These are phyloP conservation scores for Ranitomeya imitator DNA, from an alignment of 2,113 vertebrate species.

Conservation along the genomic window DNA sequence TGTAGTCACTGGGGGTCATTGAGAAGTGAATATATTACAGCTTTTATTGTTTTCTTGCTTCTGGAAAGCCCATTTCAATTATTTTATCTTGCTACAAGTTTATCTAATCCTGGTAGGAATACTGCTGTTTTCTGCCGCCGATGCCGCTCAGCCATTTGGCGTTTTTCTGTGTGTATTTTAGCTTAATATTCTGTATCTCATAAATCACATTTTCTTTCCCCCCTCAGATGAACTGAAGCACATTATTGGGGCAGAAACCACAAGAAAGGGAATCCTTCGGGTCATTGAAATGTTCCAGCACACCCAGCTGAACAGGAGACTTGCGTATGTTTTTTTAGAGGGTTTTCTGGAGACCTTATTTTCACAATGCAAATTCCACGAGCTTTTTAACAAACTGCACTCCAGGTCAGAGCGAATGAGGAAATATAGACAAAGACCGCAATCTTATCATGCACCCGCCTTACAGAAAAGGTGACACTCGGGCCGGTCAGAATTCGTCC, in stretches of 20 bases:
- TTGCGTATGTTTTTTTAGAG: conserved; percentile 96
- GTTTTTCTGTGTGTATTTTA: background rate
- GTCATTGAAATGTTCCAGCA: conserved; percentile 99
- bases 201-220: background rate
- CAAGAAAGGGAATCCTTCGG: conserved; percentile 94
- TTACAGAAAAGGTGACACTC: conserved; percentile 97
- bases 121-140: no score
- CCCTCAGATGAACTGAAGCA: conserved; percentile 81
- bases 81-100: no score
- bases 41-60: no score
- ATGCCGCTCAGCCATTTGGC: background rate
- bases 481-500: conserved; percentile 63
- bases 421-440: conserved; percentile 89
- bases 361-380: conserved; percentile 93
- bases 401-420: conserved; percentile 90
- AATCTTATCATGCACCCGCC: conserved; percentile 78
- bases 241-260: conserved; percentile 88
- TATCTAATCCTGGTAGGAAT: no score
- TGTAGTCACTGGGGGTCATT: no score
- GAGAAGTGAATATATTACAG: no score
- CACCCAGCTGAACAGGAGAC: conserved; percentile 91
- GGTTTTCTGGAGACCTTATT: conserved; percentile 98
- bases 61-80: no score
- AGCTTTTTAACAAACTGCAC: conserved; percentile 97
- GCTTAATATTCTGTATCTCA: background rate